Evolutionary conservation across 2,797 vertebrate genomes (phyloP), one percentile per base, ranked within the genome.

Genomic region (Choloepus didactylus): DNA sequence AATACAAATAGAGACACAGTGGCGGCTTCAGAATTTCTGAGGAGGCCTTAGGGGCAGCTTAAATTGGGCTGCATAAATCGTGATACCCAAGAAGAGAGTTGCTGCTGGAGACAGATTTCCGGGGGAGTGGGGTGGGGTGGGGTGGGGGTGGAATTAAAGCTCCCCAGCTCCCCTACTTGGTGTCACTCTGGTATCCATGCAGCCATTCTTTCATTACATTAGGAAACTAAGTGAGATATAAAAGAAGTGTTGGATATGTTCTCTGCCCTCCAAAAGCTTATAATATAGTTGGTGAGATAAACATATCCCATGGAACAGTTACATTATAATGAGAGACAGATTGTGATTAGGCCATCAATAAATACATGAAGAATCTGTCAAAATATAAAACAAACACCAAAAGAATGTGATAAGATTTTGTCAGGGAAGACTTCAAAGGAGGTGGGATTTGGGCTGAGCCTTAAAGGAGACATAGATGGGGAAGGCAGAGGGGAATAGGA

Each of bases 201-300:
- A 35, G 12, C 23, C 31, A 3, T 56, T 31, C 27, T 67, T 38
- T 72, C 46, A 0, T 9, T 46, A 3, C 12, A 5, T 21, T 38
- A 7, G 6, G 62, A 54, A 81, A 56, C 76, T n/a, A 18, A 38
- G 49, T 29, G 19, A 80, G 60, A 93, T 70, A 60, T 46, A 38
- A 94, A 95, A 79, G 41, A 77, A 64, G 35, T 23, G 4, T 77
- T 2, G 77, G 15, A 23, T 14, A 59, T 41, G 38, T 72, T 38
- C 62, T 41, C 54, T 73, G 81, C 21, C 70, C 77, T 86, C 70
- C 41, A 67, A 66, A 89, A 29, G 9, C 31, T 93, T 72, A 38
- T n/a, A 25, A 79, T 79, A 77, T 54, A 77, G 59, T 85, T 89
- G 67, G 56, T 67, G 66, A 81, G 81, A 56, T 82, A 51, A 93